These are phyloP conservation scores for Arizona elegans DNA, from an alignment of 2,113 vertebrate genomes.

Conservation along the genomic window DNA sequence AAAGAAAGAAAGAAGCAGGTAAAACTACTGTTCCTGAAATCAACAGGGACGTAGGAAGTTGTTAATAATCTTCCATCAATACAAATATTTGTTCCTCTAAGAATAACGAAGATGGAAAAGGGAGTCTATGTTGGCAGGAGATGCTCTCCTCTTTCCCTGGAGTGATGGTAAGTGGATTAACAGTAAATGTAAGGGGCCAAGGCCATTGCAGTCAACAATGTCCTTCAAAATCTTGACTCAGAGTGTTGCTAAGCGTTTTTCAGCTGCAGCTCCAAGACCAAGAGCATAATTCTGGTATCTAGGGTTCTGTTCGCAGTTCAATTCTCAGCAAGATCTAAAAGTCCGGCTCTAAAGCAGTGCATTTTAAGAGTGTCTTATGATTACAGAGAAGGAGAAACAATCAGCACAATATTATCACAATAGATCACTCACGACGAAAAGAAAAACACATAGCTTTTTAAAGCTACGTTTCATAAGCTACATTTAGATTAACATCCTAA, in stretches of 20 bases:
- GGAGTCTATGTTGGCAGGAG: not conserved
- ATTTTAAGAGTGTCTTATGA: not conserved
- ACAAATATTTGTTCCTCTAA: not conserved
- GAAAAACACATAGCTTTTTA: not conserved
- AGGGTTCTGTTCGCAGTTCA: not conserved
- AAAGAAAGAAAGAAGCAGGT: not conserved
- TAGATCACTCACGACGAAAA: not conserved
- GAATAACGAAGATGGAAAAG: not conserved
- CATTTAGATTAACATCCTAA: not conserved
- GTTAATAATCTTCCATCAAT: not conserved
- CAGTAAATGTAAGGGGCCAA: not conserved
- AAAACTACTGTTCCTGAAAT: not conserved
- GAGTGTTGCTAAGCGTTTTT: not conserved
- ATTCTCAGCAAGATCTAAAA: not conserved
- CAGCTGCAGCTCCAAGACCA: not conserved
- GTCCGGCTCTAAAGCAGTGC: not conserved
- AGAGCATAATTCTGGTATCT: not conserved
- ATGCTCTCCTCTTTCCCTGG: not conserved
- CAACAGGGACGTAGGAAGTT: not conserved
- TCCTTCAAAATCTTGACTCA: not conserved
- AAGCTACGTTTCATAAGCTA: not conserved
- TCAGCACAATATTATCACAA: not conserved
- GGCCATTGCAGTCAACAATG: not conserved
- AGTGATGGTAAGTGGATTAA: not conserved
- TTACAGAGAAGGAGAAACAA: not conserved